These are phyloP conservation scores for Tinamus guttatus DNA, from an alignment of 2,113 vertebrate genomes.

Conservation along the genomic window DNA sequence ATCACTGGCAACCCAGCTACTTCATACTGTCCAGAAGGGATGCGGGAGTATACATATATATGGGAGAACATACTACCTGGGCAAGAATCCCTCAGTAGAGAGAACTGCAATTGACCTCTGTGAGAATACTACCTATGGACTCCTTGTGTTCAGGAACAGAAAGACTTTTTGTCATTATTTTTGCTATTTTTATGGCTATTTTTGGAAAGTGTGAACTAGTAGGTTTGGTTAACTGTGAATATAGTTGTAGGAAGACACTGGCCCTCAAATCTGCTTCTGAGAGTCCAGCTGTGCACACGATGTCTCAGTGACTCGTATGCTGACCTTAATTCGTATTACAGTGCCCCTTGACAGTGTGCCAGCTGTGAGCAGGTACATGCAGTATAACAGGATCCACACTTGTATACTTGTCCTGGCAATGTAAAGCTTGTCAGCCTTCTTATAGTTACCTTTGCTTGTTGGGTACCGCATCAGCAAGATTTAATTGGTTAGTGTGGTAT, in stretches of 20 bases:
- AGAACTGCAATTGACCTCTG: background rate
- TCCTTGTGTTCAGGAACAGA: background rate
- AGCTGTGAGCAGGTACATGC: conserved; percentile 24
- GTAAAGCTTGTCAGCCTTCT: background rate
- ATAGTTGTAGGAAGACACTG: background rate
- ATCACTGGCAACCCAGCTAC: background rate
- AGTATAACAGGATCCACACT: conserved; percentile 6
- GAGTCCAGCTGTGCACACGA: background rate
- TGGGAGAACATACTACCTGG: background rate
- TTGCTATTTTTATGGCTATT: background rate
- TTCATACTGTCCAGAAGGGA: background rate
- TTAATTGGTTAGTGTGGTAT: background rate
- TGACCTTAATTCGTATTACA: conserved; percentile 55
- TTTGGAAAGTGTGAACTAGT: background rate
- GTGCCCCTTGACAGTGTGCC: conserved; percentile 30
- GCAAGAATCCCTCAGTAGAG: background rate
- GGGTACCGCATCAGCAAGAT: background rate
- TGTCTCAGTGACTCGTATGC: conserved; percentile 12
- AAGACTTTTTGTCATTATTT: background rate
- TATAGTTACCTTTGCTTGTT: background rate
- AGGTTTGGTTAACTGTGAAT: background rate
- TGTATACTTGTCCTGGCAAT: conserved; percentile 6
- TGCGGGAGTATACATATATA: background rate
- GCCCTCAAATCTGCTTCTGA: background rate
- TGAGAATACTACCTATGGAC: background rate